Evolutionary conservation across 2,113 vertebrate genomes (phyloP), one percentile per base, ranked within the genome.

Genomic region (Falcunculus frontatus): DNA sequence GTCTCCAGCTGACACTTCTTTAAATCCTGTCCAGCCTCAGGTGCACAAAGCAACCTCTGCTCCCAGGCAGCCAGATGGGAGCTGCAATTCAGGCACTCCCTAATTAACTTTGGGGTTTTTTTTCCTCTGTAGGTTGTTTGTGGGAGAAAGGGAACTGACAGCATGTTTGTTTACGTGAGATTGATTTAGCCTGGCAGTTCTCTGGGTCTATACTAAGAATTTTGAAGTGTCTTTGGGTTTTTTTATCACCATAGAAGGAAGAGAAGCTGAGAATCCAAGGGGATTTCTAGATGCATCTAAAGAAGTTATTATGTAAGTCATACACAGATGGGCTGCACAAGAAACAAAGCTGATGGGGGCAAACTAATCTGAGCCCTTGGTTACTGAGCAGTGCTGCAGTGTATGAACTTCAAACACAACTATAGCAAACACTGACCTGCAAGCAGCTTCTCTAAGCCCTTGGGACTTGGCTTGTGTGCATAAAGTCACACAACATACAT

Each of bases 1-100:
- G 35, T 33, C 55, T 95, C 46, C 20, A 32, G 77, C 65, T 94
- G 81, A 91, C 23, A 22, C 30, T 67, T 92, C 49, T 78, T 83
- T 63, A 67, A 73, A 88, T 60, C 41, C 52, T 74, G 47, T 44
- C 82, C 56, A 62, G 85, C 41, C 86, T 62, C 86, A 90, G 90
- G 80, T 86, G 83, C 76, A 60, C 55, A 68, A 27, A 83, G 39
- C 75, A 94, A 86, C 90, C 77, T 90, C 93, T 94, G 76, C 87
- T 92, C 80, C 80, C 83, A 84, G 44, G 83, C 85, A 95, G 83
- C 85, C 93, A 94, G 92, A 92, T 92, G 85, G 85, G 63, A 93
- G 83, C 82, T 93, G 85, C 76, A 86, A 84, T 92, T 85, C 76
- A 57, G 56, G 56, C 88, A 64, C 64, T 93, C 85, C 59, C 75